These are phyloP conservation scores for Rosalia funebris DNA, from an alignment of 2,888 invertebrate species.

Conservation along the genomic window DNA sequence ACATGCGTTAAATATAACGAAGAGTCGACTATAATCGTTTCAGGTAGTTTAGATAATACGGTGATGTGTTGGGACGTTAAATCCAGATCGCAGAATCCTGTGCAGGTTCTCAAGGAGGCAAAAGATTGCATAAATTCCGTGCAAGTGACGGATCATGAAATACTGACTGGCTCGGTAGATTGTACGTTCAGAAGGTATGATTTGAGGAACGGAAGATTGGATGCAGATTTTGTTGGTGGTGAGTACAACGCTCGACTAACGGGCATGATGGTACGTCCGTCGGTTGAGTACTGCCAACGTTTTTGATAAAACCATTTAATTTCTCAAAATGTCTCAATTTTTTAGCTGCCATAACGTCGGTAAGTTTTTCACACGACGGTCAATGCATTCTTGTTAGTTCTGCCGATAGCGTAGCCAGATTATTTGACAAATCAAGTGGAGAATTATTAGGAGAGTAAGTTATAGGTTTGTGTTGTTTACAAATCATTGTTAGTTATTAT, in stretches of 20 bases:
- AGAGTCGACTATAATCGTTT: conserved; percentile 90
- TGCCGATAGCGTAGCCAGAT: conserved; percentile 81
- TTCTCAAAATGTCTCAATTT: no score
- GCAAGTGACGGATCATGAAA: conserved; percentile 87
- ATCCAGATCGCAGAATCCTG: conserved; percentile 74
- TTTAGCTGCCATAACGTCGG: conserved; percentile 81
- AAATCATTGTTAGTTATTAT: conserved; percentile 8
- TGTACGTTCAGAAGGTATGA: conserved; percentile 90
- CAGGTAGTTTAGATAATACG: conserved; percentile 93
- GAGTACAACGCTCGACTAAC: no score
- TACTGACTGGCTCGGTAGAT: conserved; percentile 91
- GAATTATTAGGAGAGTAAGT: conserved; percentile 75
- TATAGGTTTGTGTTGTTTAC: conserved; percentile 8
- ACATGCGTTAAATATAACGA: conserved; percentile 93
- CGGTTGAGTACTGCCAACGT: no score
- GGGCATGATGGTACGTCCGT: no score
- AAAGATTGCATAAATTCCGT: conserved; percentile 88
- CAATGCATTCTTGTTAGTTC: conserved; percentile 91
- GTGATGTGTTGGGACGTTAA: conserved; percentile 92
- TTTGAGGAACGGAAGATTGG: conserved; percentile 85
- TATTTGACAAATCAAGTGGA: conserved; percentile 90
- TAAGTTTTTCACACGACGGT: conserved; percentile 88
- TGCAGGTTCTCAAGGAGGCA: conserved; percentile 89
- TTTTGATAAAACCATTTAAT: no score
- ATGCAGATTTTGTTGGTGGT: conserved; percentile 86